Percentiles rank a stretch among this genome's conserved stretches.
Conservation (phyloP, 2,797 vertebrate species). For the Hozukius guyotensis region DNA sequence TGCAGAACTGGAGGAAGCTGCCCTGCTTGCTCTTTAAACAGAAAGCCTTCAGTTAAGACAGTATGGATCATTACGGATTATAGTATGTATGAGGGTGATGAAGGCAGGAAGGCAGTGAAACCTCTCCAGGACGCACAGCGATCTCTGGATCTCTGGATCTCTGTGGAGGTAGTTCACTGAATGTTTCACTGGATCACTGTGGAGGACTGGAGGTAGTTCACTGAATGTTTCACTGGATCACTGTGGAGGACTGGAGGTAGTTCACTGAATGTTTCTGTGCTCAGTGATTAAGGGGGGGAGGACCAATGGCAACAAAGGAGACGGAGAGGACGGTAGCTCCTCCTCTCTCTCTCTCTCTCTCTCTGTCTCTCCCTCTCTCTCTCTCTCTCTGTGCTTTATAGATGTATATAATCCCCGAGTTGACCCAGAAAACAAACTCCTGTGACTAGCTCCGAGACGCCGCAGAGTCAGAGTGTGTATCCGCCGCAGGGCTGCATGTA, state of each 20-base stretch:
- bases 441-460: constrained; percentile 57
- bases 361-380: constrained; percentile 28
- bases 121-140: constrained; percentile 16
- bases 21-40: constrained; percentile 18
- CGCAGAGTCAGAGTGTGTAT: constrained; percentile 56
- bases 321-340: constrained; percentile 74
- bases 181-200: constrained; percentile 48
- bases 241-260: too few relatives aligned
- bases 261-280: constrained; percentile 71
- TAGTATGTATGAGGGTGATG: constrained; percentile 12
- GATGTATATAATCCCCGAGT: constrained; percentile 82
- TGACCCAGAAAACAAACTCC: constrained; percentile 87
- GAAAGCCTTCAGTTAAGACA: constrained; percentile 15
- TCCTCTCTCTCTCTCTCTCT: constrained; percentile 56
- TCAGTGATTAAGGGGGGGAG: constrained; percentile 77
- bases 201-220: constrained; percentile 34
- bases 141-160: not conserved
- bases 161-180: constrained; percentile 45
- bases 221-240: constrained; percentile 51
- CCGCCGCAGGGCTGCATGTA: constrained; percentile 72
- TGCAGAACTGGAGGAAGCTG: not conserved
- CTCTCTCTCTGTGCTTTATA: constrained; percentile 63
- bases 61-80: constrained; percentile 46
- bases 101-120: constrained; percentile 11
- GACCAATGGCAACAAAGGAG: constrained; percentile 84